Base-by-base conservation (phyloP, 2,797 vertebrate genomes). In the Helarctos malayanus region DNA sequence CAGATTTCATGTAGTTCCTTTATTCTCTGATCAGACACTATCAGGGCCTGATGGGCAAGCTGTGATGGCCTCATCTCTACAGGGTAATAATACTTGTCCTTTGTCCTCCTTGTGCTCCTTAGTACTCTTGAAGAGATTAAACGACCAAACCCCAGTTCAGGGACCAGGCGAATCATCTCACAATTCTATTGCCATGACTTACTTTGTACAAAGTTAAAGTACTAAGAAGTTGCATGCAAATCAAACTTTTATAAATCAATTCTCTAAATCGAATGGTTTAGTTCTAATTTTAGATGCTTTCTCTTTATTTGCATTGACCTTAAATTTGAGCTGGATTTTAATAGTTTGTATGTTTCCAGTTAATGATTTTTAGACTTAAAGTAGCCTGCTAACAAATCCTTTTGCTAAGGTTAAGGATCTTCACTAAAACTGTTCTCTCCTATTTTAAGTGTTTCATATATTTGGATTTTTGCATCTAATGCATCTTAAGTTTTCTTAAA, bases 321-420 rank as follows among this genome's bases (percentile, higher is more conserved):
- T 96, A 89, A 84, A 75, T 90, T 88, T 73, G 21, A 96, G 93
- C 59, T 92, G 41, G 13, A 25, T 94, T 96, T 90, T 71, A 83
- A 73, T 61, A 79, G 45, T 80, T 95, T 61, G 21, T 54, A 16
- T 92, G 80, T 49, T 79, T 89, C 35, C 7, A 89, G 21, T 73
- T 86, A 81, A 92, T 92, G 32, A 94, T 65, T 80, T 96, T 89
- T 94, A 87, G 54, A 29, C 7, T 94, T 81, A 88, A 83, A 57
- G 11, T 59, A 61, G 18, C 21, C 23, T 75, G 4, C 32, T 94
- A 61, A n/a, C 75, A 56, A 95, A 71, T 73, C 9, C 35, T 78
- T 96, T 91, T 75, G 12, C 35, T 91, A 47, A 94, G 47, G 25
- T 73, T 82, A 79, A 79, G 73, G 88, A 78, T 69, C 8, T 73